Conservation (phyloP, 2,797 vertebrate genomes). For the Sebastes hubbsi region DNA sequence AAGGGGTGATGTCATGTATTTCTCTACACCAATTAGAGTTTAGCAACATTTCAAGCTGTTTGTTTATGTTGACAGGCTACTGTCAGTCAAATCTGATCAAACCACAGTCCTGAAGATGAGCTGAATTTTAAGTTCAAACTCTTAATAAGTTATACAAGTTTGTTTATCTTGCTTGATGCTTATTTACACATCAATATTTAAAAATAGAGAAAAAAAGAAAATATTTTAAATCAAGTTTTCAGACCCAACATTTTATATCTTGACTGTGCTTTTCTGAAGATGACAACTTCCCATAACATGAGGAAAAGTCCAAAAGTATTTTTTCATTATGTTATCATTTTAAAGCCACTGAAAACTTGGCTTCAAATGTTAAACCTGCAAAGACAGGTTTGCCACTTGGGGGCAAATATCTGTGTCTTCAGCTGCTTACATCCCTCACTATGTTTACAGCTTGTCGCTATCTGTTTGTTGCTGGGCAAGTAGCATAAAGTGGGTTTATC, state of each 20-base stretch:
- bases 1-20: neutral
- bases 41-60: neutral
- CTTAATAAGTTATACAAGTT: neutral
- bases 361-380: neutral
- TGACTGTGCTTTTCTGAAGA: neutral
- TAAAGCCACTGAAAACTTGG: neutral
- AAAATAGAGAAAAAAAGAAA: neutral
- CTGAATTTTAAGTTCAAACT: neutral
- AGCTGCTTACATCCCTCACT: neutral
- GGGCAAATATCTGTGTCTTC: neutral
- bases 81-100: conserved; percentile 1
- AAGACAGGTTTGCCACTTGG: neutral
- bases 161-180: neutral
- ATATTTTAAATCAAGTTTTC: neutral
- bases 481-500: neutral
- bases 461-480: neutral
- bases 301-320: neutral
- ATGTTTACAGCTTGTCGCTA: neutral
- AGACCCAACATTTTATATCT: neutral
- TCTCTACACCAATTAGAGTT: neutral
- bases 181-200: neutral
- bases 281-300: neutral
- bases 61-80: neutral
- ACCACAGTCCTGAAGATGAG: neutral
- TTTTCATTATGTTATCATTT: neutral